A percentile compares a stretch with the other conserved stretches of the same genome.
Evolutionary conservation across 2,113 vertebrate species (phyloP).

Genomic region (Oncorhynchus tshawytscha): DNA sequence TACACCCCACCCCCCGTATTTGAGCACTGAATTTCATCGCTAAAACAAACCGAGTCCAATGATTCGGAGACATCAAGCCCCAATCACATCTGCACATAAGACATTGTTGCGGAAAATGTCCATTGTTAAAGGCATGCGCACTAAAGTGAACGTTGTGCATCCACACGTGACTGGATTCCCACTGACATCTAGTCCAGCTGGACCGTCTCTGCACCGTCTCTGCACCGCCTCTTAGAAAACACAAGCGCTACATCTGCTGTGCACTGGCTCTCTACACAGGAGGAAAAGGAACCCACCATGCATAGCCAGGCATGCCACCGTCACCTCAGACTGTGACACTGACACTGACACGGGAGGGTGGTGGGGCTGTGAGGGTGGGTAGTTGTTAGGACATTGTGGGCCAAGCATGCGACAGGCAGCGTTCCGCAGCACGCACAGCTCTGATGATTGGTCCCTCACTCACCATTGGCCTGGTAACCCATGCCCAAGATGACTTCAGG

Average conservation of each 20-base stretch:
- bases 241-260: slow-evolving; percentile 54
- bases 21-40: not conserved
- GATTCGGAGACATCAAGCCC: not conserved
- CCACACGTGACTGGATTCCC: slow-evolving; percentile 36
- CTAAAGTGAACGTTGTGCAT: slow-evolving; percentile 28
- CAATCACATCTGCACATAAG: not conserved
- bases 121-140: slow-evolving; percentile 32
- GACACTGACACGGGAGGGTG: slow-evolving; percentile 42
- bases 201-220: slow-evolving; percentile 19
- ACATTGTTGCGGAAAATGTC: slow-evolving; percentile 1
- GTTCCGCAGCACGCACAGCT: slow-evolving; percentile 2
- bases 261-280: slow-evolving; percentile 38
- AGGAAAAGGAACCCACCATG: slow-evolving; percentile 51
- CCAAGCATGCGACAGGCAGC: slow-evolving; percentile 54
- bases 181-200: slow-evolving; percentile 21
- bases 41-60: not conserved
- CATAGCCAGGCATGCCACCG: slow-evolving; percentile 46
- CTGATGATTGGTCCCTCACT: slow-evolving; percentile 61
- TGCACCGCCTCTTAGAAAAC: slow-evolving; percentile 44
- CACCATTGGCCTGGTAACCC: slow-evolving; percentile 99
- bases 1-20: not conserved
- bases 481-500: slow-evolving; percentile 99
- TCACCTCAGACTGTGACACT: slow-evolving; percentile 36
- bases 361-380: not conserved
- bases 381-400: slow-evolving; percentile 18